Conservation (phyloP, 2,113 vertebrate genomes). For the Lepus europaeus region DNA sequence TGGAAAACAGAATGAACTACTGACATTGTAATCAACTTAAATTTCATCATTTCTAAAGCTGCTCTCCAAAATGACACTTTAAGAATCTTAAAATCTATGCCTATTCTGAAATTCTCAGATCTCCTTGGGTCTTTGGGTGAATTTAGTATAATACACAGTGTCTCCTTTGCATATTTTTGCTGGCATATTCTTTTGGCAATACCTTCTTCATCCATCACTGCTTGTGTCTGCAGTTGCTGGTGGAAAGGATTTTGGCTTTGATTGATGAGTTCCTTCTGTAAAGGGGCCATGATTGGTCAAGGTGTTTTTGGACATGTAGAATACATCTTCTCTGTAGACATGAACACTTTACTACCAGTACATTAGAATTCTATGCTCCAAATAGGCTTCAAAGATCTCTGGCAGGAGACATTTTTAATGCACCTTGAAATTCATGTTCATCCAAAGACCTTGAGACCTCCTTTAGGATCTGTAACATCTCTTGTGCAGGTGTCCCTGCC, state of each 20-base stretch:
- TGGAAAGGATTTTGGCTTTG: slow-evolving; percentile 33
- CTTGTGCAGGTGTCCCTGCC: background rate
- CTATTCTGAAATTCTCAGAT: slow-evolving; percentile 53
- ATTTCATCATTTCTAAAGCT: slow-evolving; percentile 35
- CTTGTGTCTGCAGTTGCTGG: slow-evolving; percentile 60
- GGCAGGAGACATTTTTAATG: background rate
- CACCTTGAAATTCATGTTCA: background rate
- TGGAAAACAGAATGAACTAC: slow-evolving; percentile 8
- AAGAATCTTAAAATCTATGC: slow-evolving; percentile 29
- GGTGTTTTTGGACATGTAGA: background rate
- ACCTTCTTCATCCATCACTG: slow-evolving; percentile 62
- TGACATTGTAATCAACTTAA: slow-evolving; percentile 35
- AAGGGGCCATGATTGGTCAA: background rate
- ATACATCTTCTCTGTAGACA: slow-evolving; percentile 49
- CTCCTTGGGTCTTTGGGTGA: slow-evolving; percentile 27
- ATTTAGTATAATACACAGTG: slow-evolving; percentile 50
- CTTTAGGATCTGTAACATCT: background rate
- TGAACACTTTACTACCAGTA: background rate
- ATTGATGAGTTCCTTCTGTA: slow-evolving; percentile 63
- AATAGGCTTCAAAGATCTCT: slow-evolving; percentile 49
- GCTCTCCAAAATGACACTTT: slow-evolving; percentile 20
- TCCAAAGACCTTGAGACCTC: background rate
- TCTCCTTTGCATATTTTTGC: slow-evolving; percentile 72
- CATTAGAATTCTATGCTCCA: background rate
- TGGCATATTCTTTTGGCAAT: slow-evolving; percentile 63